phyloP scores from a whole-genome alignment of 2,113 vertebrate genomes.

The Falco punctatus region DNA sequence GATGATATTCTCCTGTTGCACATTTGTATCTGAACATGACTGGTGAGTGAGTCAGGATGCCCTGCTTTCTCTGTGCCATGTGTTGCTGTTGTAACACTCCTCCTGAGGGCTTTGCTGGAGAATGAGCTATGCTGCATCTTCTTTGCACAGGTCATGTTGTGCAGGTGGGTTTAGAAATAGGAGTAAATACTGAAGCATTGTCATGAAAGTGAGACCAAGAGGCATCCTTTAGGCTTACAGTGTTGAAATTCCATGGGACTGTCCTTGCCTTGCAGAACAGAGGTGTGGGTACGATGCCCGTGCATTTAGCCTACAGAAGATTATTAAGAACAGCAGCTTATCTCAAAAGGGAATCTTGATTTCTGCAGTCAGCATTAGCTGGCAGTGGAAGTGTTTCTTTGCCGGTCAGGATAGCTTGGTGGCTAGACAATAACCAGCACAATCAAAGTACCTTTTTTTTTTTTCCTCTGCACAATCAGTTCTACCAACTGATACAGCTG shows the following conservation, averaged over 20 bases:
- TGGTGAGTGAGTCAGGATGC: not conserved
- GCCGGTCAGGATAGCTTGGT: constrained; percentile 27
- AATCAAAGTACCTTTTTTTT: not conserved
- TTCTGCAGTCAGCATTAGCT: constrained; percentile 52
- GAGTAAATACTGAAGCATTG: not conserved
- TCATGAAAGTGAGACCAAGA: not conserved
- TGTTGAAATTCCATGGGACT: not conserved
- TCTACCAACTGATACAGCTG: not conserved
- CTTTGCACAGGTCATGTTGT: not conserved
- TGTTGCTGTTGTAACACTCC: not conserved
- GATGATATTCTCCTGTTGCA: not conserved
- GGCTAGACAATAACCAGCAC: constrained; percentile 12
- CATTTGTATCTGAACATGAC: not conserved
- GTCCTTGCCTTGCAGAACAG: not conserved
- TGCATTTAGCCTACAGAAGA: not conserved
- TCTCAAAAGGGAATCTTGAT: constrained; percentile 32
- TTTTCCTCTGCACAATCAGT: not conserved
- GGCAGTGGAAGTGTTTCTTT: constrained; percentile 56
- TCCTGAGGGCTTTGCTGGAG: not conserved
- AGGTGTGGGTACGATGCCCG: not conserved
- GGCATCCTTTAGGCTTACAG: not conserved
- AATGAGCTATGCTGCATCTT: not conserved
- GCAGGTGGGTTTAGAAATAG: not conserved
- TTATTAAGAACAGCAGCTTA: not conserved
- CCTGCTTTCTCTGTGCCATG: not conserved